Evolutionary conservation across 2,797 vertebrate species (phyloP).

Genomic region (Sebastes goodei): DNA sequence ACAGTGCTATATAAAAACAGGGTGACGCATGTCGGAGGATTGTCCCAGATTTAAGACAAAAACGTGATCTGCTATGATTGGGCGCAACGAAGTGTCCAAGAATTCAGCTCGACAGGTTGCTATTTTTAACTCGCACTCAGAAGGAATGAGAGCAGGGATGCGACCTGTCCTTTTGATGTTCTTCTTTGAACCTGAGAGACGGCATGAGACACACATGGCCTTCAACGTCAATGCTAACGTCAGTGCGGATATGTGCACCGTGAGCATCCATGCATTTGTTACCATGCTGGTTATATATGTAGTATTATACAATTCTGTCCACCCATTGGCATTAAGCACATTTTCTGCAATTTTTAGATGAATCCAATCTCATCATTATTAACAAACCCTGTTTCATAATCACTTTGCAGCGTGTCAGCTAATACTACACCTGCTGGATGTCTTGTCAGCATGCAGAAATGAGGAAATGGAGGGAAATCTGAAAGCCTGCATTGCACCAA

Average conservation of each 20-base stretch:
- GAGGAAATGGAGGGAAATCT: conserved; percentile 32
- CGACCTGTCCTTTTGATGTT: conserved; percentile 3
- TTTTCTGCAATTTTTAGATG: neutral
- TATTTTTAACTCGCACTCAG: conserved; percentile 45
- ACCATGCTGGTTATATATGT: neutral
- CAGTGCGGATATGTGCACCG: neutral
- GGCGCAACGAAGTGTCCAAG: neutral
- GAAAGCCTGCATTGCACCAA: conserved; percentile 70
- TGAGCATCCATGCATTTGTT: neutral
- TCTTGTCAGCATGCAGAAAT: conserved; percentile 41
- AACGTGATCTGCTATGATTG: neutral
- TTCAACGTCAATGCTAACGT: neutral
- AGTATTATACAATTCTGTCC: neutral
- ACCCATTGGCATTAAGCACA: neutral
- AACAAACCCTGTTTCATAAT: conserved; percentile 4
- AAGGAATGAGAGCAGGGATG: neutral
- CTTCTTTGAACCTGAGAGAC: neutral
- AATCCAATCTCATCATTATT: neutral
- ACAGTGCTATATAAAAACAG: neutral
- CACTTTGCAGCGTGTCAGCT: neutral
- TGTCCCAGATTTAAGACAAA: neutral
- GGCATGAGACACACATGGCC: neutral
- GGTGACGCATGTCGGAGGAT: neutral
- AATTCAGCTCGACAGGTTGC: neutral
- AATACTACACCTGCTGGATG: neutral